Conservation (phyloP, 2,888 invertebrate genomes). For the Euproctis similis region DNA sequence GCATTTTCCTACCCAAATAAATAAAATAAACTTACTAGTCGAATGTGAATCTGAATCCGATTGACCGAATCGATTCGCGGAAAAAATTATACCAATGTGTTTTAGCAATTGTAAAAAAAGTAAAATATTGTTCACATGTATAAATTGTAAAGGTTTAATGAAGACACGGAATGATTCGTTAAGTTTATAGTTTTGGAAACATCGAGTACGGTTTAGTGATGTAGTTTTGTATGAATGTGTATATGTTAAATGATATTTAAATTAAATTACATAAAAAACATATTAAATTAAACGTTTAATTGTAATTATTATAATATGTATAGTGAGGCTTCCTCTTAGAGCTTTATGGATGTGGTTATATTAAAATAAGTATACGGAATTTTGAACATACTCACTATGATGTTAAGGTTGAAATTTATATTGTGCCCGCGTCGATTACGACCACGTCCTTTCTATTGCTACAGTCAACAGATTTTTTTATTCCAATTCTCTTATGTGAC, state of each 20-base stretch:
- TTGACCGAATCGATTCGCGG: slow-evolving; percentile 34
- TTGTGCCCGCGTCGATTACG: slow-evolving; percentile 39
- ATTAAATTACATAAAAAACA: slow-evolving; percentile 26
- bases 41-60: slow-evolving; percentile 59
- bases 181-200: slow-evolving; percentile 39
- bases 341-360: slow-evolving; percentile 69
- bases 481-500: slow-evolving; percentile 4
- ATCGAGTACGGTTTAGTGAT: slow-evolving; percentile 63
- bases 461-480: slow-evolving; percentile 11
- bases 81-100: slow-evolving; percentile 25
- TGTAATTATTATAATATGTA: slow-evolving; percentile 56
- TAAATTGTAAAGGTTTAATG: slow-evolving; percentile 31
- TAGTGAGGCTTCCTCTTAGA: slow-evolving; percentile 74
- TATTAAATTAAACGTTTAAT: slow-evolving; percentile 44
- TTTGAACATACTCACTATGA: slow-evolving; percentile 67
- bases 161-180: slow-evolving; percentile 28
- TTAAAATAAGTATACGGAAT: slow-evolving; percentile 67
- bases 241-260: slow-evolving; percentile 65
- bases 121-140: slow-evolving; percentile 24
- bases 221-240: slow-evolving; percentile 67
- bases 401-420: slow-evolving; percentile 50
- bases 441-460: slow-evolving; percentile 17
- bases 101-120: slow-evolving; percentile 15
- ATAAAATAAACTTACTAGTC: slow-evolving; percentile 55
- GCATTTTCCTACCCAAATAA: slow-evolving; percentile 35